Evolutionary conservation across 2,888 invertebrate species (phyloP), one percentile per base, ranked within the genome.

Genomic region (Cecidostiba fungosa): DNA sequence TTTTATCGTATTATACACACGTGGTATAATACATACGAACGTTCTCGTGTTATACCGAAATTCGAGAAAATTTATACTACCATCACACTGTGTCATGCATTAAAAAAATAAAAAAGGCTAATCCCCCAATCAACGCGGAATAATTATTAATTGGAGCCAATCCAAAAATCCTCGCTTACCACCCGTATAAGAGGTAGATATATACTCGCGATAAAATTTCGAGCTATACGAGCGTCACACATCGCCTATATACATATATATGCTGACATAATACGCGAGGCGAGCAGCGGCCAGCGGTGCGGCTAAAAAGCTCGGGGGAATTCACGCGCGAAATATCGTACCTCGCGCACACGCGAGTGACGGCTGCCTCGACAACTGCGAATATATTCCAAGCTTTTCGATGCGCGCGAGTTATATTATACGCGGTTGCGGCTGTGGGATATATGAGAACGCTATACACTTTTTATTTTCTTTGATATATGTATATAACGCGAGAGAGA

Each of bases 341-440:
- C 32, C 10, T n/a, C 23, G 36, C 5, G 36, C 77, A 62, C 77
- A 39, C 54, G n/a, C 39, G 72, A n/a, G n/a, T 70, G 62, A 72
- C 76, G 76, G 76, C 81, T 77, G 72, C 77, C 62, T 70, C 50
- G 79, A 86, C 74, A 85, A 85, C 80, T 82, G 66, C 84, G 81
- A 84, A 59, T 78, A 26, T 77, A 84, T 88, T 84, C 85, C 86
- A 87, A 88, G 86, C 87, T 85, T 84, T 85, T 78, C 59, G 77
- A 50, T 47, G 81, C 54, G 76, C 32, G 23, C 69, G 39, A 23
- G 23, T 59, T 59, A 50, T 19, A 5, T 47, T 54, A n/a, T 54
- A 19, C n/a, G n/a, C 4, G 19, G 54, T 54, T 54, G 54, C 4
- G 1, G 43, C 43, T 4, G 54, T 4, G 16, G 0, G 54, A 1